phyloP scores from a whole-genome alignment of 2,888 invertebrate species.

The Unio pictorum region DNA sequence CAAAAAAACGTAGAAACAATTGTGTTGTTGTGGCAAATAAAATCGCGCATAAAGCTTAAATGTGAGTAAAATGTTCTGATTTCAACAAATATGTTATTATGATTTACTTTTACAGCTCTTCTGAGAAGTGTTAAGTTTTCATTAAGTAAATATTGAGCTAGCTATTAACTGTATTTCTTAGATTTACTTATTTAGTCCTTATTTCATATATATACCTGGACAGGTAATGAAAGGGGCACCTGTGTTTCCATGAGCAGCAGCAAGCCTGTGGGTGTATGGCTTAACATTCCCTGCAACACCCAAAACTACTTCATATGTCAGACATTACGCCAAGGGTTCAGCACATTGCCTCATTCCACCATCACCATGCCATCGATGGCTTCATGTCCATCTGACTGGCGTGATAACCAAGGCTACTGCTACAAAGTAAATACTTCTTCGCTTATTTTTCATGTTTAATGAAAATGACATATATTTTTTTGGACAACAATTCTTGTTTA shows the following conservation, averaged over 20 bases:
- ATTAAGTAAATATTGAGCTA: too few species aligned
- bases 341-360: conserved; percentile 33
- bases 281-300: conserved; percentile 34
- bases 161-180: too few species aligned
- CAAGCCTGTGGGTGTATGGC: conserved; percentile 52
- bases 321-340: conserved; percentile 39
- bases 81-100: too few species aligned
- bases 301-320: conserved; percentile 48
- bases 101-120: too few species aligned
- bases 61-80: too few species aligned
- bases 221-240: conserved; percentile 44
- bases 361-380: conserved; percentile 26
- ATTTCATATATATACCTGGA: background rate
- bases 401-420: conserved; percentile 36
- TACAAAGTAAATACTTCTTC: conserved; percentile 40
- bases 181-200: too few species aligned
- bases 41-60: too few species aligned
- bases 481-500: too few species aligned
- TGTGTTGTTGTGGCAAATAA: too few species aligned
- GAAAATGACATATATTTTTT: too few species aligned
- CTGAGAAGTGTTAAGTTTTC: too few species aligned
- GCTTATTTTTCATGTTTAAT: background rate
- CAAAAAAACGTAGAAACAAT: too few species aligned
- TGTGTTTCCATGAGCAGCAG: conserved; percentile 49
- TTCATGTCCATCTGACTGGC: conserved; percentile 42